A percentile compares a stretch with the other conserved stretches of the same genome.
Conservation (phyloP, 2,888 invertebrate genomes). For the Plagodis dolabraria region DNA sequence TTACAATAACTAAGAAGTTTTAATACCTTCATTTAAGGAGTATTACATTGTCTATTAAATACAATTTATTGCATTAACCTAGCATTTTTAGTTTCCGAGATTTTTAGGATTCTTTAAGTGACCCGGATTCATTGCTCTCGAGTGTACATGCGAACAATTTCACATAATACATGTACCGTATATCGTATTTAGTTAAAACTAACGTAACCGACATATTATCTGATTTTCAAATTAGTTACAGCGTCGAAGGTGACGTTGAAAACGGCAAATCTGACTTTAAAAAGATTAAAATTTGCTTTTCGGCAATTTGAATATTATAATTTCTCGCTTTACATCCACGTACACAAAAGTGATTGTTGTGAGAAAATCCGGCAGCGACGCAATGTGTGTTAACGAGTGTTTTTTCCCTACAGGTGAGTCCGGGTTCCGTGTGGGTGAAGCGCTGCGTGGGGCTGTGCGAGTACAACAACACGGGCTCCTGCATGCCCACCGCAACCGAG, state of each 20-base stretch:
- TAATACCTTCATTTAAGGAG: too few relatives aligned
- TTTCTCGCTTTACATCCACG: conserved; percentile 47
- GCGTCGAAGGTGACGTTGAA: too few relatives aligned
- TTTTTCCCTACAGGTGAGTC: conserved; percentile 63
- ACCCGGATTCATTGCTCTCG: too few relatives aligned
- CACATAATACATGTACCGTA: conserved; percentile 21
- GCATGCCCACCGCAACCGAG: conserved; percentile 59
- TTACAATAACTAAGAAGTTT: too few relatives aligned
- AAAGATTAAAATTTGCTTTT: conserved; percentile 6
- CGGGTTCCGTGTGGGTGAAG: conserved; percentile 76
- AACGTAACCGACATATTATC: conserved; percentile 6
- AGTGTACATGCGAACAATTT: conserved; percentile 21
- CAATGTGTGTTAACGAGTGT: conserved; percentile 46
- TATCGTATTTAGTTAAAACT: conserved; percentile 11
- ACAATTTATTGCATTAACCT: too few relatives aligned
- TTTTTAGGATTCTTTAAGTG: too few relatives aligned
- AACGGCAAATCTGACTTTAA: not conserved
- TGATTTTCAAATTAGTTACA: conserved; percentile 3
- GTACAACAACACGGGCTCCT: conserved; percentile 61
- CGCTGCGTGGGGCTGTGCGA: conserved; percentile 76
- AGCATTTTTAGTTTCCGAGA: too few relatives aligned
- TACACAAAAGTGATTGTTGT: conserved; percentile 49
- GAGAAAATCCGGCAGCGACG: conserved; percentile 62
- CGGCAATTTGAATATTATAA: conserved; percentile 38
- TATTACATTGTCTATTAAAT: too few relatives aligned